A percentile compares a stretch with the other conserved stretches of the same genome.
phyloP scores from a whole-genome alignment of 2,797 vertebrate genomes.

The Xerus rutilus region DNA sequence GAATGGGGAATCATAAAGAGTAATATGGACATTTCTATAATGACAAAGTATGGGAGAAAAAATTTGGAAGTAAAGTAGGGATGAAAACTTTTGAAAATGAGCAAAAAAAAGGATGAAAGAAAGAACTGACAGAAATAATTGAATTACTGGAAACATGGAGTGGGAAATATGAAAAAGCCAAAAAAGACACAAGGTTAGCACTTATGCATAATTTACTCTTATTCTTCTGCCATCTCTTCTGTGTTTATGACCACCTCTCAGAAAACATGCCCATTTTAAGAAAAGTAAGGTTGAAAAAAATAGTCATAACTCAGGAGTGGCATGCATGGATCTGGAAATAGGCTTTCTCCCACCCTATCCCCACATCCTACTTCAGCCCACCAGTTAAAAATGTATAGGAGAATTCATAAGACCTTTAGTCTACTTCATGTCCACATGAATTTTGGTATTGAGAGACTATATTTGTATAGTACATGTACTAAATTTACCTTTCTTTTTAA shows the following conservation, averaged over 20 bases:
- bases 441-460: neutral
- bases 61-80: neutral
- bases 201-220: neutral
- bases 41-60: neutral
- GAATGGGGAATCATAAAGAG: neutral
- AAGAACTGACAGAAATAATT: neutral
- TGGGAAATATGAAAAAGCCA: neutral
- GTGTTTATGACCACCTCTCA: neutral
- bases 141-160: neutral
- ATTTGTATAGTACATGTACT: conserved; percentile 28
- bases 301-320: neutral
- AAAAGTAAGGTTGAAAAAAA: neutral
- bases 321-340: neutral
- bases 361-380: neutral
- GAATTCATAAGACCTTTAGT: neutral
- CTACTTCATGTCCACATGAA: conserved; percentile 18
- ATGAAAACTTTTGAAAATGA: neutral
- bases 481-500: conserved; percentile 62
- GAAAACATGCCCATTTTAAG: conserved; percentile 12
- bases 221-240: neutral
- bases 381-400: neutral
- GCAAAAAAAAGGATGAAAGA: neutral
- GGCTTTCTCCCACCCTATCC: no score
- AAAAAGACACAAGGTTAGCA: neutral
- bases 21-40: neutral